Base-by-base conservation (phyloP, 2,113 vertebrate species). In the Heterochromis multidens region DNA sequence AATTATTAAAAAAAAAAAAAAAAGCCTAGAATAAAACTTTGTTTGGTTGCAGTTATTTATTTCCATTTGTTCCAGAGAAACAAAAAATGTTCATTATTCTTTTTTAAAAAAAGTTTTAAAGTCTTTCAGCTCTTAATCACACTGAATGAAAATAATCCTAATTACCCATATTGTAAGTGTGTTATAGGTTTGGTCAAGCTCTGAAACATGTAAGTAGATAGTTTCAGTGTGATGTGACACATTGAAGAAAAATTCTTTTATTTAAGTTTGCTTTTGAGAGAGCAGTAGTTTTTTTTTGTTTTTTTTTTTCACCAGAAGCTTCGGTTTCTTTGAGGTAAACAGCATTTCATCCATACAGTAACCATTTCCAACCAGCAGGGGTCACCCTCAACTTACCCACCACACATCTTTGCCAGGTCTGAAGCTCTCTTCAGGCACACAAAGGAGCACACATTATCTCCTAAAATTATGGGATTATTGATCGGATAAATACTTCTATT, bases 321-420 rank as follows among this genome's bases (percentile, higher is more conserved):
- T 54, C 0, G 0, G 5, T 7, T 14, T 74, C 27, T 74, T 49
- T 2, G 11, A 52, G 17, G 25, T n/a, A 52, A 72, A 74, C 25
- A n/a, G 46, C 43, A 31, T 52, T 74, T 52, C 46, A 31, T 29
- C 2, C 11, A 25, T 59, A 52, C 86, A 89, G 62, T 87, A 67
- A 87, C 54, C 7, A 8, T 29, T 40, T 52, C 29, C 19, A 19
- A 60, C 83, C 94, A 92, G 83, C 65, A 92, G 94, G 91, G 87
- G 91, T 74, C 91, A 83, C 35, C 46, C 52, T 91, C 31, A 63
- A 57, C 37, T 60, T 29, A 70, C 11, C 23, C 10, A 80, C 37
- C 1, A 1, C 23, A 17, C 16, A 4, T 31, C 56, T 58, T 21
- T 31, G 8, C 17, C 12, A 29, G 33, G 5, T 60, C 59, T 21